phyloP scores from a whole-genome alignment of 2,888 invertebrate species.

The Phaonia tiefii region DNA sequence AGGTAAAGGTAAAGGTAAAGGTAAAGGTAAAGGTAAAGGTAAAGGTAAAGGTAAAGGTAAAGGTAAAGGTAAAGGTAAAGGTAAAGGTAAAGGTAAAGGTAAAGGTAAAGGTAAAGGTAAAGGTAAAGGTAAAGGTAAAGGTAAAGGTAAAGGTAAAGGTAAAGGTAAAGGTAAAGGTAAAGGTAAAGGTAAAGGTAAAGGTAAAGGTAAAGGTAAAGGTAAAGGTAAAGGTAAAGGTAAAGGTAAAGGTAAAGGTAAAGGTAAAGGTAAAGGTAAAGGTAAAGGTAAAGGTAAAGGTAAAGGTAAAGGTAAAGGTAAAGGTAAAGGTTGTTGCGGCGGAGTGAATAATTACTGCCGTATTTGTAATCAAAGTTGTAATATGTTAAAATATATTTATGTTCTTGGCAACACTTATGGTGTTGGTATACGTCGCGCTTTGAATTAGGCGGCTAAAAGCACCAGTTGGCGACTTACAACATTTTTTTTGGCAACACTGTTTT shows the following conservation, averaged over 20 bases:
- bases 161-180: conserved; percentile 1
- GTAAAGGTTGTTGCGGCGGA: background rate
- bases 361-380: too few species aligned
- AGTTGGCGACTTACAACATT: too few species aligned
- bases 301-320: background rate
- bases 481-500: too few species aligned
- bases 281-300: conserved; percentile 1
- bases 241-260: background rate
- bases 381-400: too few species aligned
- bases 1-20: background rate
- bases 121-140: background rate
- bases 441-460: too few species aligned
- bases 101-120: conserved; percentile 1
- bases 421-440: too few species aligned
- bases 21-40: background rate
- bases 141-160: background rate
- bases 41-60: conserved; percentile 1
- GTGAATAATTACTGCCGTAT: too few species aligned
- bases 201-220: background rate
- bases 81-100: background rate
- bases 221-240: conserved; percentile 1
- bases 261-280: background rate
- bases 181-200: background rate
- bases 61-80: background rate
- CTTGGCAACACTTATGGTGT: too few species aligned